Percentiles rank a stretch among this genome's conserved stretches.
Conservation (phyloP, 2,797 vertebrate genomes). For the Oryzias sinensis region DNA sequence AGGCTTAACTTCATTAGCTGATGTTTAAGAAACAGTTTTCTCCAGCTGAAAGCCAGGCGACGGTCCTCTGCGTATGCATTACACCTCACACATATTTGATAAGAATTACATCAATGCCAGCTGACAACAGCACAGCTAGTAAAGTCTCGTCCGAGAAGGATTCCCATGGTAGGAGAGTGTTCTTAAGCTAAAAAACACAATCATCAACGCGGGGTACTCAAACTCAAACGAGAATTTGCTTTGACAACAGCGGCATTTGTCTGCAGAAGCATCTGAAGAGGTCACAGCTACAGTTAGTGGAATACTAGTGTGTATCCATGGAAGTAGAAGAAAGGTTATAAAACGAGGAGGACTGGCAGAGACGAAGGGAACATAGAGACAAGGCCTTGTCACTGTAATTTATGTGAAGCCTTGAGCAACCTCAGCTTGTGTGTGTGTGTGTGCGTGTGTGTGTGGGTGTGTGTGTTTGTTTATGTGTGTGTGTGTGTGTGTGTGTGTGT, state of each 20-base stretch:
- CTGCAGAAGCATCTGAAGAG: not conserved
- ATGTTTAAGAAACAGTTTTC: constrained; percentile 13
- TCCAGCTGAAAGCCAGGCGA: constrained; percentile 1
- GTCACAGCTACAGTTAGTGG: constrained; percentile 2
- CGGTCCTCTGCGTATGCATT: not conserved
- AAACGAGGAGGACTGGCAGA: constrained; percentile 19
- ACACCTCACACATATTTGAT: not conserved
- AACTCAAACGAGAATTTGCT: constrained; percentile 10
- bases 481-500: constrained; percentile 2
- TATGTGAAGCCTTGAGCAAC: constrained; percentile 52
- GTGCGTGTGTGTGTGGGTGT: not conserved
- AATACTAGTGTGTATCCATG: constrained; percentile 46
- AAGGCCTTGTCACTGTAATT: constrained; percentile 49
- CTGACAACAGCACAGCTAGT: too few species aligned
- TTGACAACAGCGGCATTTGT: constrained; percentile 30
- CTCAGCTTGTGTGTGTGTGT: constrained; percentile 11
- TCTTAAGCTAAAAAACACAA: too few species aligned
- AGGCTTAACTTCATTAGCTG: constrained; percentile 33
- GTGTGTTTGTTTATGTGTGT: constrained; percentile 9
- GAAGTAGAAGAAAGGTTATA: constrained; percentile 13
- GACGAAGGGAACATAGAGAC: constrained; percentile 26
- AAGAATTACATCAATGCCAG: not conserved
- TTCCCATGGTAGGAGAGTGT: not conserved
- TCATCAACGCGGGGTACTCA: too few species aligned
- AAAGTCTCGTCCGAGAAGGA: not conserved